phyloP scores from a whole-genome alignment of 2,888 invertebrate species.

The Parelbella ahira region DNA sequence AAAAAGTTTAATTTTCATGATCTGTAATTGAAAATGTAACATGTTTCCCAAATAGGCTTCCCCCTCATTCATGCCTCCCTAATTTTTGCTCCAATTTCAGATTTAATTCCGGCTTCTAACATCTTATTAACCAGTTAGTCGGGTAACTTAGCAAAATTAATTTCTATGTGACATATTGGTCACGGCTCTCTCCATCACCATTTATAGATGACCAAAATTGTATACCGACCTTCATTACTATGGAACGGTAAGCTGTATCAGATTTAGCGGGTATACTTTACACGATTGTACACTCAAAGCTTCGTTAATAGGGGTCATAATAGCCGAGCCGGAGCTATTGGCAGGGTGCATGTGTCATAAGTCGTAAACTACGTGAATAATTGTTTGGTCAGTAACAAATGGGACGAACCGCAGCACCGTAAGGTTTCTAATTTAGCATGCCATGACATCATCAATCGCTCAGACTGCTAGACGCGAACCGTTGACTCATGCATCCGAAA shows the following conservation, averaged over 20 bases:
- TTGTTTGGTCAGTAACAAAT: constrained; percentile 43
- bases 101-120: too few relatives aligned
- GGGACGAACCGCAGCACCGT: constrained; percentile 35
- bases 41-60: too few relatives aligned
- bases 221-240: constrained; percentile 13
- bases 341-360: constrained; percentile 31
- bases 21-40: too few relatives aligned
- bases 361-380: constrained; percentile 38
- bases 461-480: constrained; percentile 34
- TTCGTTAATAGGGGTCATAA: neutral
- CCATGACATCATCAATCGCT: constrained; percentile 35
- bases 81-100: too few relatives aligned
- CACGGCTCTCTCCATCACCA: constrained; percentile 15
- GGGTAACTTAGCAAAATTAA: too few relatives aligned
- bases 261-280: neutral
- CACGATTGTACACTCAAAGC: constrained; percentile 1
- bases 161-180: too few relatives aligned
- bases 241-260: constrained; percentile 4
- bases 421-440: constrained; percentile 37
- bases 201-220: constrained; percentile 13
- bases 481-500: constrained; percentile 11
- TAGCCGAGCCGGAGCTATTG: constrained; percentile 2
- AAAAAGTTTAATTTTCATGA: too few relatives aligned
- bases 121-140: too few relatives aligned
- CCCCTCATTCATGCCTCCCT: too few relatives aligned